Evolutionary conservation across 2,797 vertebrate species (phyloP).

Genomic region (Pachyuromys duprasi): DNA sequence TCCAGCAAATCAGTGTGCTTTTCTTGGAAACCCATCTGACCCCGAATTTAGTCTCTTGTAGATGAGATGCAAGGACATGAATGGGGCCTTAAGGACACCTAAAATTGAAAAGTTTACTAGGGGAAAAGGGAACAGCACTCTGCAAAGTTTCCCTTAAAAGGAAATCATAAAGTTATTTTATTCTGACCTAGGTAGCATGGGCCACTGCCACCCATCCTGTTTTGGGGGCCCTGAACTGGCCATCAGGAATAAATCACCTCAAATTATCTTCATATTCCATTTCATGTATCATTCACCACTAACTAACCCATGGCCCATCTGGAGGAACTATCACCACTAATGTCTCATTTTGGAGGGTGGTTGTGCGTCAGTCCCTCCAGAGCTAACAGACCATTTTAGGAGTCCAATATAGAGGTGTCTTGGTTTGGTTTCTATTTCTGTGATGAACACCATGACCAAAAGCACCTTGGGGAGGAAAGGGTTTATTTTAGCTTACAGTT

Average conservation of each 20-base stretch:
- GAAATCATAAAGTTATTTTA: background rate
- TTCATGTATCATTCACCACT: too few species aligned
- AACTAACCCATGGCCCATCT: background rate
- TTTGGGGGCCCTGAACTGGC: background rate
- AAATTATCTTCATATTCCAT: background rate
- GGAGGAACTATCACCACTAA: background rate
- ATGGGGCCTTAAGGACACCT: background rate
- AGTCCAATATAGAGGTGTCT: background rate
- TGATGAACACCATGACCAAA: background rate
- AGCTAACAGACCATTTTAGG: background rate
- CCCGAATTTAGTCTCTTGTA: background rate
- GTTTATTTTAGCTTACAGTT: background rate
- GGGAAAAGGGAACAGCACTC: background rate
- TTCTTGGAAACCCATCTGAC: background rate
- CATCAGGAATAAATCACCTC: background rate
- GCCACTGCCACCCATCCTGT: background rate
- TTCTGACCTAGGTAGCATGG: too few species aligned
- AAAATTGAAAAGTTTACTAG: background rate
- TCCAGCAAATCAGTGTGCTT: background rate
- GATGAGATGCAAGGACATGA: background rate
- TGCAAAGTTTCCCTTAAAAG: background rate
- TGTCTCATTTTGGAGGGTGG: background rate
- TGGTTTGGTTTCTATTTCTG: background rate
- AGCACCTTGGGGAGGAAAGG: background rate
- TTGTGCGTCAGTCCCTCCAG: background rate